A percentile compares a stretch with the other conserved stretches of the same genome.
These are phyloP conservation scores for Ferdinandea cuprea DNA, from an alignment of 2,888 invertebrate genomes.

Conservation along the genomic window DNA sequence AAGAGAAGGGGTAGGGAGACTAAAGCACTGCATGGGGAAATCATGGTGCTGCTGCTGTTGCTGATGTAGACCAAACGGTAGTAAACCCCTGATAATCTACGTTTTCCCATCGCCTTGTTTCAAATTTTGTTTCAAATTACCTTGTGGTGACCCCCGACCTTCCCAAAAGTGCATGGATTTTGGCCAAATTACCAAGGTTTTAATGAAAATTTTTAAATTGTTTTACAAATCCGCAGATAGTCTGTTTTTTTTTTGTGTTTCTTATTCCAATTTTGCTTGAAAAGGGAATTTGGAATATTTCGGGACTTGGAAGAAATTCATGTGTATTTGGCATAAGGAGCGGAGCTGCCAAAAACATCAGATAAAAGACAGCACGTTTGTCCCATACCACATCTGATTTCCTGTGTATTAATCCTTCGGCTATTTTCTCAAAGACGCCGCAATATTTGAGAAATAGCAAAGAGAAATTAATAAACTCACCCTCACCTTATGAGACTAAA, in stretches of 20 bases:
- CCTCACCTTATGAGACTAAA: constrained; percentile 14
- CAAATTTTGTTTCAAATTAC: constrained; percentile 54
- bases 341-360: too few relatives aligned
- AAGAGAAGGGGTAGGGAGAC: constrained; percentile 6
- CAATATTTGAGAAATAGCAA: neutral
- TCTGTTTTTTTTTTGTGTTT: too few relatives aligned
- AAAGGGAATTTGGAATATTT: too few relatives aligned
- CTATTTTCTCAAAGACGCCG: neutral
- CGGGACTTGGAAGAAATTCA: too few relatives aligned
- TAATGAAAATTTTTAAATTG: constrained; percentile 5
- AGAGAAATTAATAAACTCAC: constrained; percentile 12
- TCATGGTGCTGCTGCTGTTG: constrained; percentile 55
- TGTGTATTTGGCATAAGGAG: too few relatives aligned
- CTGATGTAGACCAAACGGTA: too few relatives aligned
- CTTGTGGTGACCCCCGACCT: neutral
- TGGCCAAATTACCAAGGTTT: neutral
- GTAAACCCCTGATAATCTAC: constrained; percentile 34
- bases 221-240: too few relatives aligned
- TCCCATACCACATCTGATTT: too few relatives aligned
- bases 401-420: neutral
- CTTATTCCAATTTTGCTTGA: too few relatives aligned
- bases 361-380: too few relatives aligned
- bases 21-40: constrained; percentile 70
- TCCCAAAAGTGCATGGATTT: neutral
- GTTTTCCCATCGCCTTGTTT: constrained; percentile 18